A percentile compares a stretch with the other conserved stretches of the same genome.
Evolutionary conservation across 2,888 invertebrate genomes (phyloP).

Genomic region (Oscheius myriophilus): DNA sequence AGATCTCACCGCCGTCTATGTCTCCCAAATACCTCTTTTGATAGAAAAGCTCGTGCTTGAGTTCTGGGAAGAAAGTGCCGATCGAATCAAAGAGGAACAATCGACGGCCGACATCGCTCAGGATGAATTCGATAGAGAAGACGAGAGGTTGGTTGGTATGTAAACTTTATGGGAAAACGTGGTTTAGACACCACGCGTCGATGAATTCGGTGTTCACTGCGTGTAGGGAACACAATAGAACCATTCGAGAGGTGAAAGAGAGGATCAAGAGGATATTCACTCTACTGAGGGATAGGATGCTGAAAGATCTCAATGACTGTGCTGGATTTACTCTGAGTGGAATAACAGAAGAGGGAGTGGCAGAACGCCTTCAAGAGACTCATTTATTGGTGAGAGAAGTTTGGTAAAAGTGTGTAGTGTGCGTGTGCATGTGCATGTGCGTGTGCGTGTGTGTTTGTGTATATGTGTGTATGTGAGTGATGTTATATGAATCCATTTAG

Average conservation of each 20-base stretch:
- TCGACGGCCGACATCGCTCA: conserved; percentile 19
- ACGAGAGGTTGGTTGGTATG: conserved; percentile 16
- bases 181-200: conserved; percentile 14
- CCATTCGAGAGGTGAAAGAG: conserved; percentile 29
- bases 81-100: conserved; percentile 14
- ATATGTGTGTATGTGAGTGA: no score
- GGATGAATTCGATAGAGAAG: conserved; percentile 21
- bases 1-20: conserved; percentile 30
- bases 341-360: no score
- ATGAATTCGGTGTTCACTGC: conserved; percentile 5
- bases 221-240: conserved; percentile 25
- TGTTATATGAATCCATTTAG: no score
- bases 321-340: background rate
- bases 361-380: no score
- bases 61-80: conserved; percentile 24
- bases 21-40: conserved; percentile 15
- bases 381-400: no score
- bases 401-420: no score
- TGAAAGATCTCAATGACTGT: conserved; percentile 12
- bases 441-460: no score
- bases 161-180: no score
- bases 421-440: no score
- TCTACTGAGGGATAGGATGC: conserved; percentile 33
- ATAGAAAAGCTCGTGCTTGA: conserved; percentile 17
- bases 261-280: conserved; percentile 42